Conservation (phyloP, 2,888 invertebrate species). For the Phragmatobia fuliginosa region DNA sequence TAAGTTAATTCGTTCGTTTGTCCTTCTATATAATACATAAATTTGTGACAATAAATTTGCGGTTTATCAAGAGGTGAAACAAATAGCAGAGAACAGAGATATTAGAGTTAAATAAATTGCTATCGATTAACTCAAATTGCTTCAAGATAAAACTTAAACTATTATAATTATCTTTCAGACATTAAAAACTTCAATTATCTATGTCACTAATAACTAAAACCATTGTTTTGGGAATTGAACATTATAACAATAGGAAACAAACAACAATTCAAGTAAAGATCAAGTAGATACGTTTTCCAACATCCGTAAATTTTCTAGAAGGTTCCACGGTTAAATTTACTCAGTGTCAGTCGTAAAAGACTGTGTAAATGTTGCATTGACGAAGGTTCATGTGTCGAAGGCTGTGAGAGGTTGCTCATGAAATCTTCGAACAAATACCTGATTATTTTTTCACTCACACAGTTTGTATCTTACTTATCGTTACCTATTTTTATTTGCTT, state of each 20-base stretch:
- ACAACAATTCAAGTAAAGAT: background rate
- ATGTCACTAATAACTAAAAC: background rate
- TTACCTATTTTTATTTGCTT: slow-evolving; percentile 10
- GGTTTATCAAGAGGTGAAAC: no score
- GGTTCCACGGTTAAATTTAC: slow-evolving; percentile 18
- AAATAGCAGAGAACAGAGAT: no score
- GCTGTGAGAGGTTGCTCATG: slow-evolving; percentile 6
- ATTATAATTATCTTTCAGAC: background rate
- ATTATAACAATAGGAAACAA: background rate
- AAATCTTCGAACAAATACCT: slow-evolving; percentile 29
- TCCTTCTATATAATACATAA: no score
- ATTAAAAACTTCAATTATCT: background rate
- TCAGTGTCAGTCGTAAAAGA: slow-evolving; percentile 18
- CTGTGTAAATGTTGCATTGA: slow-evolving; percentile 20
- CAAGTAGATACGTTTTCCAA: slow-evolving; percentile 7
- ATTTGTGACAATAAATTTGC: no score
- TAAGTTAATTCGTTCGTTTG: no score
- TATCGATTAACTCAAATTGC: no score
- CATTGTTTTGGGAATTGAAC: background rate
- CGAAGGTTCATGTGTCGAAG: slow-evolving; percentile 17
- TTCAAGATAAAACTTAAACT: background rate
- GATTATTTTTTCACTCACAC: slow-evolving; percentile 31
- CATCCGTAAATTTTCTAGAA: slow-evolving; percentile 10
- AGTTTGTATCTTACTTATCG: slow-evolving; percentile 5
- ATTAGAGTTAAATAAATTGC: no score